These are phyloP conservation scores for Tympanoctomys barrerae DNA, from an alignment of 2,797 vertebrate genomes.

Conservation along the genomic window DNA sequence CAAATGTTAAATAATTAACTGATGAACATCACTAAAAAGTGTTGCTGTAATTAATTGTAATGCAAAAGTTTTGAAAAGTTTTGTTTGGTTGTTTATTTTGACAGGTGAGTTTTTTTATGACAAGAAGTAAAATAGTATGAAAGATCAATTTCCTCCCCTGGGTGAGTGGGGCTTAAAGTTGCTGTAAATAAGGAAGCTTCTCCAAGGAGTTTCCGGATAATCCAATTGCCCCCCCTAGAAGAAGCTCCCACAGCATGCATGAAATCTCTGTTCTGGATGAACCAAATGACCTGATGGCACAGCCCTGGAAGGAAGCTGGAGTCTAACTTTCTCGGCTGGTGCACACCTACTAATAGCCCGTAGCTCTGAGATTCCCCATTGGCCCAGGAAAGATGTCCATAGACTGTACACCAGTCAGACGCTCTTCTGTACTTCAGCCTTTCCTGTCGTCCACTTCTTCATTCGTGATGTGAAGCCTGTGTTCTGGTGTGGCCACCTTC, in stretches of 20 bases:
- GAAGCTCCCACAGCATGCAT: not conserved
- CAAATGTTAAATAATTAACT: not conserved
- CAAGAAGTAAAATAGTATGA: not conserved
- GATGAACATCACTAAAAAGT: constrained; percentile 42
- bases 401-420: not conserved
- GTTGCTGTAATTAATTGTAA: not conserved
- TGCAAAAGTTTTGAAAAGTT: not conserved
- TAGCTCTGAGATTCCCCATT: not conserved
- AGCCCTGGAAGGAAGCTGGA: not conserved
- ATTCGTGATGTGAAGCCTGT: not conserved
- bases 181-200: not conserved
- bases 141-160: not conserved
- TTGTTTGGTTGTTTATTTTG: not conserved
- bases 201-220: not conserved
- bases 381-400: not conserved
- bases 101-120: not conserved
- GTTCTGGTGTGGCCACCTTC: not conserved
- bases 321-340: not conserved
- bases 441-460: not conserved
- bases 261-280: not conserved
- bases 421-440: not conserved
- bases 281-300: not conserved
- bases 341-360: accelerated
- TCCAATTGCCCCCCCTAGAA: not conserved
- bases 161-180: not conserved